Base-by-base conservation (phyloP, 2,797 vertebrate species). In the Eurystomus glaucurus region DNA sequence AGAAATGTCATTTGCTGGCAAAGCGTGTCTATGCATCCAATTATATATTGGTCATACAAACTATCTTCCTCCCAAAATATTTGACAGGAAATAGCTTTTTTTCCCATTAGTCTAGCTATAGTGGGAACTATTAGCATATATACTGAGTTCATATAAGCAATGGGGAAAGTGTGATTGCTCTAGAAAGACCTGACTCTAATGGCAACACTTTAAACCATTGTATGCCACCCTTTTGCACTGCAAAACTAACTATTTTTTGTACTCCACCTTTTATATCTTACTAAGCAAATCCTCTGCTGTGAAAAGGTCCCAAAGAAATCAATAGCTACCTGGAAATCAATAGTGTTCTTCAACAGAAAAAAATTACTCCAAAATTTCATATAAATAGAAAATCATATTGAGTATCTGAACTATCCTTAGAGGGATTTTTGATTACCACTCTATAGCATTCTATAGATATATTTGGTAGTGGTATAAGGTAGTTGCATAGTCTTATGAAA, bases 31-130 rank as follows among this genome's bases (percentile, higher is more conserved):
- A 1, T 61, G 13, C 11, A 64, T n/a, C 21, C 60, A 14, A 35
- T 70, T 64, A 37, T 28, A 19, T 33, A 45, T 6, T 33, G 21
- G 52, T 65, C 37, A 81, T 35, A 7, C 2, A 88, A 87, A 82
- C 2, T 46, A 20, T 61, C n/a, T 80, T 76, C 41, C 17, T 11
- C 2, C 0, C 0, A 71, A 82, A 50, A n/a, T 31, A 57, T 65
- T 35, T 85, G 50, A 23, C 50, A 83, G 72, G 3, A 86, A 92
- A 86, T 35, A 33, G 3, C 10, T 55, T 61, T 2, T 83, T 82
- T 60, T 64, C 16, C 64, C 33, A 16, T 43, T 10, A 65, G 19
- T 61, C 37, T 86, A 70, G 21, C 4, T 65, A 7, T 75, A 69
- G 21, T 31, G 10, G 41, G 55, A 68, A 25, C 18, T 45, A 8